Evolutionary conservation across 2,888 invertebrate species (phyloP), one percentile per base, ranked within the genome.

Genomic region (Phorcus lineatus): DNA sequence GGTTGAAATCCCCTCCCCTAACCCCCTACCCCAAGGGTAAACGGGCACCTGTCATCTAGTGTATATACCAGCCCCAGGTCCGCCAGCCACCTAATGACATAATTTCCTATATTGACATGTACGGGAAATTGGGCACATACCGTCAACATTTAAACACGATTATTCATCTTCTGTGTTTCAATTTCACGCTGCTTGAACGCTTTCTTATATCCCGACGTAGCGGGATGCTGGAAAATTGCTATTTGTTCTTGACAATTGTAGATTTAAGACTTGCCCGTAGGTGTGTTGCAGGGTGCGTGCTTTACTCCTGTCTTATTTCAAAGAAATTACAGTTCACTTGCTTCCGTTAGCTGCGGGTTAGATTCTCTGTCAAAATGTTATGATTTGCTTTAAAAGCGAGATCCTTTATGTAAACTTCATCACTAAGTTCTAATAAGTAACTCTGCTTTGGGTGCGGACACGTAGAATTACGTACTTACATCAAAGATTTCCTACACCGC

Each of bases 201-300:
- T 62, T 62, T 62, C 28, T 62, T 28, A 19, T 24, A 13, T 16
- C 62, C 17, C 24, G 28, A 62, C 28, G 24, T 62, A 62, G 62
- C 62, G 28, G 28, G 24, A 28, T 2, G 28, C 28, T 62, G 62
- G 28, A 13, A 62, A 62, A 62, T 62, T 62, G 62, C 24, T 62
- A 28, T 57, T 62, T 62, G 62, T 62, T 62, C 62, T 62, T 62
- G 24, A 62, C 62, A 28, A 62, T 28, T 62, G 62, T 62, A 62
- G 62, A 62, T 16, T 62, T 62, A 16, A 9, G 47, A 62, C 13
- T 28, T n/a, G 62, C 62, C 62, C 24, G 28, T 62, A 28, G 62
- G 62, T 28, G 62, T 28, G 62, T 62, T 28, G 6, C 24, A 24
- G 28, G 62, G 28, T 62, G 62, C 28, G 28, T 47, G 47, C 47